Evolutionary conservation across 1,140 invertebrate species (phyloP).

Genomic region (Lepidurus arcticus): DNA sequence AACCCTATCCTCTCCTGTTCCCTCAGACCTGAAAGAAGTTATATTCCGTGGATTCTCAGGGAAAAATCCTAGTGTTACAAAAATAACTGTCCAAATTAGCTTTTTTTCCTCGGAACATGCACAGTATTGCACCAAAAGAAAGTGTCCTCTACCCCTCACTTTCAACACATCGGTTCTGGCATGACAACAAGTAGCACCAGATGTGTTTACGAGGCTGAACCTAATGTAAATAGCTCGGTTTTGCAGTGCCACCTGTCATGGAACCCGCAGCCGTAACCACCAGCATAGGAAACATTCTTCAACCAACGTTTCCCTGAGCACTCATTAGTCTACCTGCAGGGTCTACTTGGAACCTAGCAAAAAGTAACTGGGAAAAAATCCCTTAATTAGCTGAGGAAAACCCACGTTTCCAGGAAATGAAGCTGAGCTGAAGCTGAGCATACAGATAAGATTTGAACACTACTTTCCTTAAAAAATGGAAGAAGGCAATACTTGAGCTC

Average conservation of each 20-base stretch:
- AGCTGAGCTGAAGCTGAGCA: too few species aligned
- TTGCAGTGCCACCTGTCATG: neutral
- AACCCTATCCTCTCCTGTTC: neutral
- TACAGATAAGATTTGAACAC: neutral
- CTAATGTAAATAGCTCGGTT: neutral
- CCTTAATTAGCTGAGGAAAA: neutral
- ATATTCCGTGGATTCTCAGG: neutral
- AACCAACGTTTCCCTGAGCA: neutral
- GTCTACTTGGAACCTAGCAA: neutral
- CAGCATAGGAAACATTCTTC: neutral
- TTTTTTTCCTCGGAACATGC: neutral
- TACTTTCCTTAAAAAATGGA: neutral
- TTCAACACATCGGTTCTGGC: neutral
- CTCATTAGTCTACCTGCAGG: neutral
- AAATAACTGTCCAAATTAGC: neutral
- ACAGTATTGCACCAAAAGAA: neutral
- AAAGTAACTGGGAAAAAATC: neutral
- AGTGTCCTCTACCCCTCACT: too few species aligned
- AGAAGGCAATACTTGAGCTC: neutral
- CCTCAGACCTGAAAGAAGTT: too few species aligned
- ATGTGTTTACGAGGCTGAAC: slow-evolving; percentile 2
- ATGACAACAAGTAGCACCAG: neutral
- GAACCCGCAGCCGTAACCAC: slow-evolving; percentile 16
- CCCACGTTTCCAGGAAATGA: slow-evolving; percentile 23
- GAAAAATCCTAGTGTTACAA: too few species aligned